These are phyloP conservation scores for Drosophila prolongata DNA, from an alignment of 2,888 invertebrate species.

Conservation along the genomic window DNA sequence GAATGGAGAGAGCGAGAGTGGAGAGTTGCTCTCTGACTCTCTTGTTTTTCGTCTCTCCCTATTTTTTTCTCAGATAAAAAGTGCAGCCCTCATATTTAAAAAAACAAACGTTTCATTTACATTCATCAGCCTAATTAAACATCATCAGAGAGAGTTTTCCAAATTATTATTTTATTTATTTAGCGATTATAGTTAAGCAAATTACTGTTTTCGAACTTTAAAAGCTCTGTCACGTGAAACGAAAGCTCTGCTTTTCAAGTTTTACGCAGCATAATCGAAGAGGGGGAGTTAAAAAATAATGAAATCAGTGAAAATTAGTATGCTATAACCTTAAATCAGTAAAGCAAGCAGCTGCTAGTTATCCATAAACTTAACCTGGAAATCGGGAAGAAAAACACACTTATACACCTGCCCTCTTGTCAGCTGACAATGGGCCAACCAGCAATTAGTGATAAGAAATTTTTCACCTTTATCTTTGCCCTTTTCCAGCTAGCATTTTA, in stretches of 20 bases:
- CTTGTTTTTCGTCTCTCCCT: conserved; percentile 11
- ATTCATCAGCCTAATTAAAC: conserved; percentile 19
- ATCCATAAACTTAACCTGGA: neutral
- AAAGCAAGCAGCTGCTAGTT: neutral
- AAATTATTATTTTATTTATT: conserved; percentile 35
- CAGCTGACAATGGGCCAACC: conserved; percentile 44
- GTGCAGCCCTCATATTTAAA: conserved; percentile 53
- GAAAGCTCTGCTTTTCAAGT: conserved; percentile 65
- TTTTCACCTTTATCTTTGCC: conserved; percentile 28
- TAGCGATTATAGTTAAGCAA: conserved; percentile 27
- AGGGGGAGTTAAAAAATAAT: conserved; percentile 32
- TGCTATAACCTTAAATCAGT: conserved; percentile 10
- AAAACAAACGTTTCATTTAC: conserved; percentile 23
- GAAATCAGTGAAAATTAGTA: conserved; percentile 18
- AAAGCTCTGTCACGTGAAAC: conserved; percentile 76
- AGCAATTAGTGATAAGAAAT: conserved; percentile 41
- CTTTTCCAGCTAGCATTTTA: conserved; percentile 10
- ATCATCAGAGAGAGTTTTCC: conserved; percentile 1
- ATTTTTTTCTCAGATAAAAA: conserved; percentile 10
- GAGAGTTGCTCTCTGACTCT: conserved; percentile 20
- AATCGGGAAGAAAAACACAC: neutral
- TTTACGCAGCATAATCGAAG: conserved; percentile 39
- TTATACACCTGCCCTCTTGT: conserved; percentile 18
- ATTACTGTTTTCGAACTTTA: conserved; percentile 62
- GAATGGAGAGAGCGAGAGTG: conserved; percentile 56